Conservation (phyloP, 2,888 invertebrate species). For the Trileptium ribeirensis region DNA sequence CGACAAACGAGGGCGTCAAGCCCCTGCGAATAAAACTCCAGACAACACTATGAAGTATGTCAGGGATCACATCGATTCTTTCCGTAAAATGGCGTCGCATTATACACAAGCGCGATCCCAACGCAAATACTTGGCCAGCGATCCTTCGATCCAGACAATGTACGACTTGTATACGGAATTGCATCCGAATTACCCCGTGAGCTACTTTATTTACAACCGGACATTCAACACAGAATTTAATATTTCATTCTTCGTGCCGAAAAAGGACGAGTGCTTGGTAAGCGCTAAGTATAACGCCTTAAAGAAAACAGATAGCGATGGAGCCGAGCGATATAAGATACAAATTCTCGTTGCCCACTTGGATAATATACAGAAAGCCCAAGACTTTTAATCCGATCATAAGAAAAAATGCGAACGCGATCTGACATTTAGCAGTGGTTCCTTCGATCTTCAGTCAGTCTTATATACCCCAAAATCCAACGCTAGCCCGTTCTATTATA, state of each 20-base stretch:
- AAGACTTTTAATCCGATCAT: neutral
- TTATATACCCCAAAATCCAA: slow-evolving; percentile 2
- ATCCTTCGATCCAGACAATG: too few relatives aligned
- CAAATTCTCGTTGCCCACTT: neutral
- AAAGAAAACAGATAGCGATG: neutral
- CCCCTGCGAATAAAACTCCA: too few relatives aligned
- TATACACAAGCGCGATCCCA: too few relatives aligned
- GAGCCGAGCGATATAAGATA: neutral
- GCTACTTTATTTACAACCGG: too few relatives aligned
- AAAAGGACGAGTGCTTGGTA: slow-evolving; percentile 7
- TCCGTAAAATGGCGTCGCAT: too few relatives aligned
- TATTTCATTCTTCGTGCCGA: neutral
- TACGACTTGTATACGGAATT: too few relatives aligned
- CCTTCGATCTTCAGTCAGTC: slow-evolving; percentile 17
- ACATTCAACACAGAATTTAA: neutral
- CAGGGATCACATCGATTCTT: too few relatives aligned
- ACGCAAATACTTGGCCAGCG: too few relatives aligned
- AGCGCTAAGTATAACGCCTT: too few relatives aligned
- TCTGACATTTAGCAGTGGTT: neutral
- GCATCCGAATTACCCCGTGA: too few relatives aligned
- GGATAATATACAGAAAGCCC: neutral
- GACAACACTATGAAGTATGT: too few relatives aligned
- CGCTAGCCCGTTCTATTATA: slow-evolving; percentile 13
- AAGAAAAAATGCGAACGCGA: neutral
- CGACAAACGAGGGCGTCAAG: too few relatives aligned